phyloP scores from a whole-genome alignment of 2,113 vertebrate species.

The Peromyscus polionotus region DNA sequence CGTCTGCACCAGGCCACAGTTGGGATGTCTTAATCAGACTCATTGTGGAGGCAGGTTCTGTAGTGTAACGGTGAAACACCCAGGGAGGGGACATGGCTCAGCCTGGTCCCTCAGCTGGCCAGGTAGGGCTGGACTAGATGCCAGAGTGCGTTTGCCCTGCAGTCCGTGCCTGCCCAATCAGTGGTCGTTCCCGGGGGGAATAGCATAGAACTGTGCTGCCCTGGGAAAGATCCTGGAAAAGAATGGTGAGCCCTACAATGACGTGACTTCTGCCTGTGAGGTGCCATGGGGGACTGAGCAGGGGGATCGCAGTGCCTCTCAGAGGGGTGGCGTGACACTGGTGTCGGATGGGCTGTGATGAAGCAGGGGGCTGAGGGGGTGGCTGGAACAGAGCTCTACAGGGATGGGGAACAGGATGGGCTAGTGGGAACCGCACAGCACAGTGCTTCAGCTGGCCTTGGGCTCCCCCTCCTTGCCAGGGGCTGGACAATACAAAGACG shows the following conservation, averaged over 20 bases:
- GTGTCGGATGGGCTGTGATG: neutral
- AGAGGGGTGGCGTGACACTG: neutral
- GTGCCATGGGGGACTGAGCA: rapidly evolving
- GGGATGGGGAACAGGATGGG: neutral
- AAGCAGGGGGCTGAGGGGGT: neutral
- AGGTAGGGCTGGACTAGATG: neutral
- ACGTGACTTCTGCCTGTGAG: neutral
- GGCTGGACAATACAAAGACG: conserved; percentile 31
- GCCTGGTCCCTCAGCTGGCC: no score
- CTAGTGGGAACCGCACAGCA: neutral
- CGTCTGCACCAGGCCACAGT: neutral
- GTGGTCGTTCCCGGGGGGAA: neutral
- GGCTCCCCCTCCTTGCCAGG: neutral
- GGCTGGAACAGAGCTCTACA: neutral
- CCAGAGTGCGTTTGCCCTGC: neutral
- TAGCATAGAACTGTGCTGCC: no score
- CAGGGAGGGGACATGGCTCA: rapidly evolving
- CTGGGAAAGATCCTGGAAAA: neutral
- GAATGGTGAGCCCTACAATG: neutral
- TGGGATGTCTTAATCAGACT: neutral
- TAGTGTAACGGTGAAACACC: neutral
- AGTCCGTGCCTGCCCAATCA: neutral
- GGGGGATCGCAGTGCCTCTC: neutral
- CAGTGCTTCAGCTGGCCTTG: rapidly evolving
- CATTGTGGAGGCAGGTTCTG: neutral